phyloP scores from a whole-genome alignment of 2,113 vertebrate species.

The Chroicocephalus ridibundus region DNA sequence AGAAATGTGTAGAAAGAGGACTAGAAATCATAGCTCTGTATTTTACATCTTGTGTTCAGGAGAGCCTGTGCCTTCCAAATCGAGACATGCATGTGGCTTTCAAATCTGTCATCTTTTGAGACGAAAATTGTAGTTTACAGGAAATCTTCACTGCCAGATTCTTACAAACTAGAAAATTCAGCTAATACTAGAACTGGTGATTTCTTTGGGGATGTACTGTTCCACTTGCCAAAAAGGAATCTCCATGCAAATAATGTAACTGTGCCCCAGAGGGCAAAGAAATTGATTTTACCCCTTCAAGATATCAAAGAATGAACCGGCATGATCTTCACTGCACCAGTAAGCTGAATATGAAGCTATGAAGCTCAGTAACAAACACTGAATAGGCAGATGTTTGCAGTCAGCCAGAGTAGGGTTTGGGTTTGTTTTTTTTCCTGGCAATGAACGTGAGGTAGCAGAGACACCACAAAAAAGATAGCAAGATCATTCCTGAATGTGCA shows the following conservation, averaged over 20 bases:
- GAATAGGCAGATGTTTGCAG: background rate
- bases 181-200: background rate
- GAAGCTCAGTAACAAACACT: background rate
- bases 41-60: background rate
- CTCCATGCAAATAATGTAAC: background rate
- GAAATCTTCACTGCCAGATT: background rate
- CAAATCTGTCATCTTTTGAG: background rate
- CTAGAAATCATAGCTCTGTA: background rate
- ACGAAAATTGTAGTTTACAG: background rate
- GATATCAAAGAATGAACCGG: background rate
- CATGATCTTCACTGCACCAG: background rate
- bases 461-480: background rate
- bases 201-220: background rate
- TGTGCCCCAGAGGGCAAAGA: background rate
- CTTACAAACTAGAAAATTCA: background rate
- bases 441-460: background rate
- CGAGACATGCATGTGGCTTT: background rate
- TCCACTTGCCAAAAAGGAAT: background rate
- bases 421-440: background rate
- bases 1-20: background rate
- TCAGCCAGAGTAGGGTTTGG: background rate
- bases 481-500: background rate
- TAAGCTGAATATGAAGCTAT: background rate
- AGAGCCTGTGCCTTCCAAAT: background rate
- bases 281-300: conserved; percentile 17